phyloP scores from a whole-genome alignment of 2,888 invertebrate genomes.

The Drosophila neonasuta region DNA sequence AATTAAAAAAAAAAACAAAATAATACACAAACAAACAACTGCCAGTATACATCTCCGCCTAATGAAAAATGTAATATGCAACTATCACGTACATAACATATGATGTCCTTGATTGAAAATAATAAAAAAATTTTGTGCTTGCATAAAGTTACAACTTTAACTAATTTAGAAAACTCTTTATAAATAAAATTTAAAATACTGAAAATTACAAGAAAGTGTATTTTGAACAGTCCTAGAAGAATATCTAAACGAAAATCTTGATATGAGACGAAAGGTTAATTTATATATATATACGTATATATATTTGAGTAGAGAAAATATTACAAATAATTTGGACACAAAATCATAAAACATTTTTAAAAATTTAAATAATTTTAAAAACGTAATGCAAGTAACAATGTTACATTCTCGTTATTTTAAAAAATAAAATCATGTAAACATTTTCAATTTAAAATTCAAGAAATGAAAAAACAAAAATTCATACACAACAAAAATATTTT shows the following conservation, averaged over 20 bases:
- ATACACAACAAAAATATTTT: neutral
- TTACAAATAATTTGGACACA: constrained; percentile 58
- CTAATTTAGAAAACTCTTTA: constrained; percentile 18
- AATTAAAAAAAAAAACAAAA: constrained; percentile 23
- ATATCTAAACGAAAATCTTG: constrained; percentile 47
- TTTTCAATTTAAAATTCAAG: constrained; percentile 4
- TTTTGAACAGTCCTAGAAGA: constrained; percentile 35
- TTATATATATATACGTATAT: neutral
- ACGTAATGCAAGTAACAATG: constrained; percentile 26
- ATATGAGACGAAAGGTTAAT: constrained; percentile 35
- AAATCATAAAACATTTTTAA: constrained; percentile 35
- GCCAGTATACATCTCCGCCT: constrained; percentile 75
- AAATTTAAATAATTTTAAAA: constrained; percentile 34
- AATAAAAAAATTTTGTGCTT: neutral
- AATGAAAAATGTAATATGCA: constrained; percentile 31
- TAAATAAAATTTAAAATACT: constrained; percentile 3
- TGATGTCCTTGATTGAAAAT: constrained; percentile 8
- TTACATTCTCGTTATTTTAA: constrained; percentile 23
- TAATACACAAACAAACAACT: constrained; percentile 63
- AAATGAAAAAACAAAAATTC: constrained; percentile 33
- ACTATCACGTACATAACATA: constrained; percentile 27
- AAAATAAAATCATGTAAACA: neutral
- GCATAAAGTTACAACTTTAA: constrained; percentile 12
- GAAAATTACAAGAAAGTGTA: constrained; percentile 7
- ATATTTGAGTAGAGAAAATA: constrained; percentile 37